Evolutionary conservation across 2,888 invertebrate species (phyloP), one percentile per base, ranked within the genome.

Genomic region (Daptonema setosum): DNA sequence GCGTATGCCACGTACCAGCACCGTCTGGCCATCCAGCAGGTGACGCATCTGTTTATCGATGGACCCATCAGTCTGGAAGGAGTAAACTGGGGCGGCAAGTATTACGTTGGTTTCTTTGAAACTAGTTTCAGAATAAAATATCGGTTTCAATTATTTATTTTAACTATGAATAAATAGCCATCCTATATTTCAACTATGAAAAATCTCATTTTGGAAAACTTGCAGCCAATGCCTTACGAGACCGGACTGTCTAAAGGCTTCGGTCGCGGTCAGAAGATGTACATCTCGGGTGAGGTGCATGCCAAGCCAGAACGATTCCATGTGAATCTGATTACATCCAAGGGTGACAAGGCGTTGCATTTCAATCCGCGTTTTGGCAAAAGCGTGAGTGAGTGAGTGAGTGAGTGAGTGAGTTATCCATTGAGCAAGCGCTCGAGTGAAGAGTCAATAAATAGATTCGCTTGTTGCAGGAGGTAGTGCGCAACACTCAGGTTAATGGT

Each of bases 331-430:
- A 55, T 67, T 28, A 65, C 60, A 24, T 57, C 60, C 28, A 63
- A 63, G 56, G 68, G 67, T 54, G 65, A 68, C 55, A 59, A 61
- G 25, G 58, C 60, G 30, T 63, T 70, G 43, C 62, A 63, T 47
- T 65, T 70, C 61, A 70, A 69, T 57, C 69, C 68, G 41, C 61
- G 70, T 43, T 64, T 70, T 59, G 60, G 62, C 60, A 67, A 68
- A 55, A 66, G 66, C 58, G 62, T 45, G 1, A 3, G 45, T 45
- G n/a, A n/a, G n/a, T n/a, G n/a, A n/a, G n/a, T n/a, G n/a, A n/a
- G n/a, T n/a, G n/a, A n/a, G n/a, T n/a, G n/a, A n/a, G n/a, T n/a
- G n/a, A n/a, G n/a, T n/a, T n/a, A n/a, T n/a, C n/a, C n/a, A n/a
- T n/a, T n/a, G n/a, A n/a, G n/a, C n/a, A n/a, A n/a, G n/a, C n/a